phyloP scores from a whole-genome alignment of 92 coral and sea anemone species.

The Galaxea fascicularis region DNA sequence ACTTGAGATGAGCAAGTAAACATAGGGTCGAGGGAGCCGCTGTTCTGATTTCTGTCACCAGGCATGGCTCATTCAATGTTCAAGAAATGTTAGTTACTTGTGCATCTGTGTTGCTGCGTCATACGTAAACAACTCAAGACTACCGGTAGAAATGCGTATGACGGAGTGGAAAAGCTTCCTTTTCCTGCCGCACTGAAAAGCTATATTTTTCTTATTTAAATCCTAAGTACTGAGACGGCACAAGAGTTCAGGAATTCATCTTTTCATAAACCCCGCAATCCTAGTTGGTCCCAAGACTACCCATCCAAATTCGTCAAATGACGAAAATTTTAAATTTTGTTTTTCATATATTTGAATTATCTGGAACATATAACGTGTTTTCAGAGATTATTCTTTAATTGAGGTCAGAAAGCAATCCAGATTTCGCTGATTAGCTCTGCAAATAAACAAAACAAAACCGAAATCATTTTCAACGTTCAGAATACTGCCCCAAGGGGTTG shows the following conservation, averaged over 20 bases:
- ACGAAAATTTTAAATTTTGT: too few relatives aligned
- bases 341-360: too few relatives aligned
- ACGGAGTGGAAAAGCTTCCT: conserved; percentile 70
- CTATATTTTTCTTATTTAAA: not conserved
- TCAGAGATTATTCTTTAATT: too few relatives aligned
- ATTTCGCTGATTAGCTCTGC: too few relatives aligned
- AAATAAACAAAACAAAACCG: too few relatives aligned
- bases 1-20: too few relatives aligned
- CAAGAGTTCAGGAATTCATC: not conserved
- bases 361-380: too few relatives aligned
- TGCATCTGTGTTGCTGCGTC: conserved; percentile 77
- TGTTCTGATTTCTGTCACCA: conserved; percentile 64
- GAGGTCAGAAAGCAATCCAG: too few relatives aligned
- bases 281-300: too few relatives aligned
- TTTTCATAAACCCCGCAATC: not conserved
- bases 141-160: conserved; percentile 52
- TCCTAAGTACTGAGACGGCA: not conserved
- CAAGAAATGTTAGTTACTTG: conserved; percentile 66
- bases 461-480: too few relatives aligned
- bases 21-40: conserved; percentile 44
- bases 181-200: conserved; percentile 39
- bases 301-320: too few relatives aligned
- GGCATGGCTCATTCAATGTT: conserved; percentile 57
- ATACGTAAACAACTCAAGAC: conserved; percentile 63
- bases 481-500: too few relatives aligned